Evolutionary conservation across 2,888 invertebrate genomes (phyloP).

Genomic region (Pimpla rufipes): DNA sequence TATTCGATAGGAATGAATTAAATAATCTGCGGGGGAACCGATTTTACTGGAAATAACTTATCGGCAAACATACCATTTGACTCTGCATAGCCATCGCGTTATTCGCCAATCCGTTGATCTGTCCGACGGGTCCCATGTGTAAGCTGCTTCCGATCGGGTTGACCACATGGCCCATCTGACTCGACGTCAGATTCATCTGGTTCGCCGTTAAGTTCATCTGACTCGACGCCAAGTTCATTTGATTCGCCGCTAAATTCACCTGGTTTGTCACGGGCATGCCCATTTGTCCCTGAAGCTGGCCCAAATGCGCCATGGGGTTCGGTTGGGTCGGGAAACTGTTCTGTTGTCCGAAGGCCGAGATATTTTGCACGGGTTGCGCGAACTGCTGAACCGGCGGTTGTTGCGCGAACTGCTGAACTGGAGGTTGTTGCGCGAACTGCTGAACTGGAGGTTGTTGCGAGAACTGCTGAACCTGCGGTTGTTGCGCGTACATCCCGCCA

Average conservation of each 20-base stretch:
- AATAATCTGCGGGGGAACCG: too few species aligned
- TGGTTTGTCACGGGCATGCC: constrained; percentile 73
- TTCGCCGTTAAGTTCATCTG: constrained; percentile 73
- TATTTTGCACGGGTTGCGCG: constrained; percentile 65
- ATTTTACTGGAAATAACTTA: too few species aligned
- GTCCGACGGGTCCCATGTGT: constrained; percentile 72
- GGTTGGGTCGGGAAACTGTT: constrained; percentile 76
- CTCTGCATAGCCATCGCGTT: constrained; percentile 78
- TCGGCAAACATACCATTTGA: constrained; percentile 78
- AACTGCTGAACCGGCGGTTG: constrained; percentile 78
- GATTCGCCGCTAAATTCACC: constrained; percentile 71
- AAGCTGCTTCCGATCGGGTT: constrained; percentile 58
- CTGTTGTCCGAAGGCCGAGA: constrained; percentile 70
- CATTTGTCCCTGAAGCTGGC: constrained; percentile 78
- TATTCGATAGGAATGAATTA: too few species aligned
- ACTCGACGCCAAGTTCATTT: constrained; percentile 77
- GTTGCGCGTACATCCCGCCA: constrained; percentile 74
- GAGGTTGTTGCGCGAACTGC: constrained; percentile 79
- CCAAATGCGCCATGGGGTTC: constrained; percentile 77
- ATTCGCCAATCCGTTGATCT: constrained; percentile 78
- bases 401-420: constrained; percentile 78
- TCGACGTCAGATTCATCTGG: constrained; percentile 77
- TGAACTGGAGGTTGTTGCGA: constrained; percentile 76
- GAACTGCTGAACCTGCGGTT: constrained; percentile 77
- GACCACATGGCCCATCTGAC: constrained; percentile 75